Percentiles rank a stretch among this genome's conserved stretches.
phyloP scores from a whole-genome alignment of 2,888 invertebrate genomes.

The Plagiodera versicolora region DNA sequence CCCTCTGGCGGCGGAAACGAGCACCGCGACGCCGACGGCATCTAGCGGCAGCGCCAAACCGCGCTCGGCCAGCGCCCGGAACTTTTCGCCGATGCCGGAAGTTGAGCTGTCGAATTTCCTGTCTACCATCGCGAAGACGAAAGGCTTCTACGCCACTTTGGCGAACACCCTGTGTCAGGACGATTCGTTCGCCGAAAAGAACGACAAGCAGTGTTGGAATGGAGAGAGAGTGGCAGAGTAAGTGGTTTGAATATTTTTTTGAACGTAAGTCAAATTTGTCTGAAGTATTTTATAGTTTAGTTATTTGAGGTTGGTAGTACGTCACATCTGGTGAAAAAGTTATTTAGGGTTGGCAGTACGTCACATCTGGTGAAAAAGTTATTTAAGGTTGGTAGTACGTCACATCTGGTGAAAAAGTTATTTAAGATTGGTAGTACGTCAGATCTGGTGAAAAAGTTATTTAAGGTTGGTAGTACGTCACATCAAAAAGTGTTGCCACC shows the following conservation, averaged over 20 bases:
- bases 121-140: constrained; percentile 68
- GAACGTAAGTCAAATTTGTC: too few species aligned
- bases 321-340: too few species aligned
- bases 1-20: constrained; percentile 37
- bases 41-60: constrained; percentile 46
- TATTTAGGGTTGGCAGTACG: too few species aligned
- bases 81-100: constrained; percentile 63
- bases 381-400: too few species aligned
- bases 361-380: too few species aligned
- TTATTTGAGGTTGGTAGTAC: too few species aligned
- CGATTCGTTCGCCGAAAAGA: constrained; percentile 66
- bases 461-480: too few species aligned
- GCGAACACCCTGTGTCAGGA: constrained; percentile 81
- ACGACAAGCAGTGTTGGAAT: constrained; percentile 79
- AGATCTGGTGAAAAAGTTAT: too few species aligned
- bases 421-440: too few species aligned
- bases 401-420: too few species aligned
- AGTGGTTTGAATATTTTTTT: constrained; percentile 53
- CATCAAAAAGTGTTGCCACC: too few species aligned
- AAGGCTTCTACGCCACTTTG: constrained; percentile 81
- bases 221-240: constrained; percentile 76
- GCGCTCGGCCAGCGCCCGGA: constrained; percentile 53
- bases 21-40: constrained; percentile 43
- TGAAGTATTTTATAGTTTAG: too few species aligned
- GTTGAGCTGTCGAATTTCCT: constrained; percentile 67